Evolutionary conservation across 2,797 vertebrate genomes (phyloP).

Genomic region (Bradypus variegatus): DNA sequence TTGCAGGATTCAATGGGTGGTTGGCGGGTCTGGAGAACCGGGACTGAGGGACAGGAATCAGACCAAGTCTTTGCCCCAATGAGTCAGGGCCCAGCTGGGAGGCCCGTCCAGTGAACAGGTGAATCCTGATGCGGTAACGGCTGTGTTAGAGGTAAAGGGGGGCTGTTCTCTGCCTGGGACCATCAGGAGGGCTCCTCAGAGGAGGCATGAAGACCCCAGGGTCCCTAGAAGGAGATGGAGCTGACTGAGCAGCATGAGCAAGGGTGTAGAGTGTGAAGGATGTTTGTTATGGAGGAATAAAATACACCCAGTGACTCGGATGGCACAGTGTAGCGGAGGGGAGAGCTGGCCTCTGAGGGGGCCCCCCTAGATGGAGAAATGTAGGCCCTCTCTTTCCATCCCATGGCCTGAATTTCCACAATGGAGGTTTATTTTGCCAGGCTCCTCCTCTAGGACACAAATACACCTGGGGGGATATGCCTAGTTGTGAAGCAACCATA

Average conservation of each 20-base stretch:
- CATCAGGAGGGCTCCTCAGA: neutral
- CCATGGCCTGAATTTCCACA: neutral
- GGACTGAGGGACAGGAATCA: neutral
- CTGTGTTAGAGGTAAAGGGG: neutral
- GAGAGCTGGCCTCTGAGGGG: neutral
- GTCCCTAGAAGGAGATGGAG: neutral
- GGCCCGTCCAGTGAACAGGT: no score
- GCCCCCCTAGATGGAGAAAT: no score
- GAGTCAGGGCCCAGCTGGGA: neutral
- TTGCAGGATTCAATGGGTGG: neutral
- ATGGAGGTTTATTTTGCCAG: neutral
- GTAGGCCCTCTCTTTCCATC: neutral
- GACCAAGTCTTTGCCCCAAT: neutral
- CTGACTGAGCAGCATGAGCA: neutral
- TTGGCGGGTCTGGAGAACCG: neutral
- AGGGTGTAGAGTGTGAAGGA: neutral
- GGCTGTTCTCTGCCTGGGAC: neutral
- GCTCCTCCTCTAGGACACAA: neutral
- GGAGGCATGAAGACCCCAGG: no score
- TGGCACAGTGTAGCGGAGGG: neutral
- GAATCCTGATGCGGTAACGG: no score
- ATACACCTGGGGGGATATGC: neutral
- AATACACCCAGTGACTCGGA: neutral
- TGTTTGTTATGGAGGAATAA: neutral
- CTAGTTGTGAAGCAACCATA: neutral